phyloP scores from a whole-genome alignment of 2,888 invertebrate genomes.

The Amblyjoppa proteus region DNA sequence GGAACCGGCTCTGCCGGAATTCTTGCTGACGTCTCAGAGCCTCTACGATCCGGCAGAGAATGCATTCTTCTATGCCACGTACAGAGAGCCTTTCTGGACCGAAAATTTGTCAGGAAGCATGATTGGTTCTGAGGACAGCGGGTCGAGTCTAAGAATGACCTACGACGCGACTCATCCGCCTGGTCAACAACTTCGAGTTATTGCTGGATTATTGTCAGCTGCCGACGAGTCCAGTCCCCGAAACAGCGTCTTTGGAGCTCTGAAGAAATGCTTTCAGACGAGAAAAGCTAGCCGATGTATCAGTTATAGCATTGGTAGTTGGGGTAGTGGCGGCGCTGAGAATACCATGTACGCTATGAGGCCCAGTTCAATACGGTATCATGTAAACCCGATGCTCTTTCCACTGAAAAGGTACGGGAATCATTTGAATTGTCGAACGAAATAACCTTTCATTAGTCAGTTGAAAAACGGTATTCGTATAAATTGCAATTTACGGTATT shows the following conservation, averaged over 20 bases:
- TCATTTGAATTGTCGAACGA: not conserved
- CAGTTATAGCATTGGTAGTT: conserved; percentile 65
- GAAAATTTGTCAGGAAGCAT: conserved; percentile 65
- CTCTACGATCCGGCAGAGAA: conserved; percentile 68
- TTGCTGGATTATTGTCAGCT: conserved; percentile 74
- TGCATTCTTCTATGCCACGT: conserved; percentile 72
- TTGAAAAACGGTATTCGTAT: too few species aligned
- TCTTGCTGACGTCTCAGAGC: conserved; percentile 55
- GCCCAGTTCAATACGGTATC: conserved; percentile 69
- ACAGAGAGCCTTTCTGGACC: conserved; percentile 63
- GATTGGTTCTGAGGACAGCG: conserved; percentile 63
- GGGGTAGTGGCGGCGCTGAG: conserved; percentile 48
- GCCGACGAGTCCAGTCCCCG: not conserved
- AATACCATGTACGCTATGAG: conserved; percentile 73
- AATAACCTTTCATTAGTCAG: not conserved
- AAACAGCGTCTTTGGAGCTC: conserved; percentile 38
- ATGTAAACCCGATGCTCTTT: conserved; percentile 67
- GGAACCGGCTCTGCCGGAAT: conserved; percentile 64
- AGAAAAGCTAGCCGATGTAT: conserved; percentile 42
- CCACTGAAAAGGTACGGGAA: conserved; percentile 70
- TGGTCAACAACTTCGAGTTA: conserved; percentile 24
- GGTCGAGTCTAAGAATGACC: conserved; percentile 66
- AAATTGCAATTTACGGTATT: not conserved
- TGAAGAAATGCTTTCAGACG: conserved; percentile 67
- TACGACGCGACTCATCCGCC: conserved; percentile 71